Base-by-base conservation (phyloP, 2,797 vertebrate species). In the Huso huso region DNA sequence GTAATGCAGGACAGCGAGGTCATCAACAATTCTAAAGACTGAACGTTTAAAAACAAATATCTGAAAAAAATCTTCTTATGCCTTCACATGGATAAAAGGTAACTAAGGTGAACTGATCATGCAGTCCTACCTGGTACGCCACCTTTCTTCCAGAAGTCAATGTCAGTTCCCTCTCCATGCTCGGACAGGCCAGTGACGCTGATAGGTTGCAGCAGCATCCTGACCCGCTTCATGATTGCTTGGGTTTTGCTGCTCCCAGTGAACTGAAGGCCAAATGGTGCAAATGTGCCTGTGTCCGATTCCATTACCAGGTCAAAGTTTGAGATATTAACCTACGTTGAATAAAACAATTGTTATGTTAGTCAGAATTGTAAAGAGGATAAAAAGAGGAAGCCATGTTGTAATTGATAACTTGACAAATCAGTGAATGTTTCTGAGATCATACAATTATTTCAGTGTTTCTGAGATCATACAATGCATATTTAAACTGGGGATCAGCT, bases 231-330 rank as follows among this genome's bases (percentile, higher is more conserved):
- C 91, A 98, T 86, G n/a, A 96, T 84, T 65, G 71, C 75, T 49
- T 82, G 87, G 79, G 91, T 89, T 72, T 81, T 71, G 10, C 78
- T 77, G 12, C 66, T 93, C 75, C 95, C 96, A 5, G 87, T 87
- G 78, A 99, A 97, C 75, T 89, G 87, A 63, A 99, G 77, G 9
- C 89, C 94, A 72, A 86, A 70, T 0, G 95, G 95, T 53, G 76
- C 78, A 81, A 97, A 97, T 6, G 93, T 97, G 68, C 96, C 94
- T 49, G 72, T 3, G 71, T 98, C 95, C 10, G 95, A 94, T 77
- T 98, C 95, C 95, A 98, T 97, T 68, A 98, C 93, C 0, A 98
- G 80, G 78, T 95, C 90, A 51, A 93, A 90, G 76, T 95, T 92
- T 64, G 94, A 93, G 72, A 92, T 79, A 74, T 96, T 94, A 68